These are phyloP conservation scores for Cheiracanthium punctorium DNA, from an alignment of 2,888 invertebrate genomes.

Conservation along the genomic window DNA sequence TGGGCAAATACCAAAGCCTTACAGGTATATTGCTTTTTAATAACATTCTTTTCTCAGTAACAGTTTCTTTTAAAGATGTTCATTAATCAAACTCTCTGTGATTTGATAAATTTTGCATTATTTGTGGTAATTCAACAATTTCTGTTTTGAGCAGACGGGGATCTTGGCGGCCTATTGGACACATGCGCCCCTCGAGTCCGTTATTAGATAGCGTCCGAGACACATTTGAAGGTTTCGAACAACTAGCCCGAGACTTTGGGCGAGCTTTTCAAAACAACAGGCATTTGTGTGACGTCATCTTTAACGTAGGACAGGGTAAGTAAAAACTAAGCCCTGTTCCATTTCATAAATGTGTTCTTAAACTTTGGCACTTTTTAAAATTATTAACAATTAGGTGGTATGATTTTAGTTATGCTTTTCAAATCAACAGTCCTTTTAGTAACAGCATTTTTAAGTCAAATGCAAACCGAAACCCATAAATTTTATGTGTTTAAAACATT, in stretches of 20 bases:
- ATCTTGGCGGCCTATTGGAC: conserved; percentile 95
- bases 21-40: conserved; percentile 80
- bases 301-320: conserved; percentile 89
- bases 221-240: conserved; percentile 95
- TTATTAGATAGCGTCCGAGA: conserved; percentile 93
- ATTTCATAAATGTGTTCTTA: no score
- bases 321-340: background rate
- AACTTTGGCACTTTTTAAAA: no score
- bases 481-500: no score
- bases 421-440: no score
- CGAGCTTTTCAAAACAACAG: conserved; percentile 90
- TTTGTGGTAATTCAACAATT: background rate
- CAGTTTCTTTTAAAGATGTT: no score
- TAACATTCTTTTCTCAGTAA: no score
- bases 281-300: conserved; percentile 91
- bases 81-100: no score
- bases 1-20: conserved; percentile 95
- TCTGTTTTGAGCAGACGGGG: conserved; percentile 79
- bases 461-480: no score
- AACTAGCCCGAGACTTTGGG: conserved; percentile 93
- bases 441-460: no score
- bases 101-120: no score
- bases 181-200: conserved; percentile 95
- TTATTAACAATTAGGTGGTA: no score
- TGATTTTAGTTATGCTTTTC: no score